Evolutionary conservation across 2,113 vertebrate species (phyloP), one percentile per base, ranked within the genome.

Genomic region (Puffinus mauretanicus): DNA sequence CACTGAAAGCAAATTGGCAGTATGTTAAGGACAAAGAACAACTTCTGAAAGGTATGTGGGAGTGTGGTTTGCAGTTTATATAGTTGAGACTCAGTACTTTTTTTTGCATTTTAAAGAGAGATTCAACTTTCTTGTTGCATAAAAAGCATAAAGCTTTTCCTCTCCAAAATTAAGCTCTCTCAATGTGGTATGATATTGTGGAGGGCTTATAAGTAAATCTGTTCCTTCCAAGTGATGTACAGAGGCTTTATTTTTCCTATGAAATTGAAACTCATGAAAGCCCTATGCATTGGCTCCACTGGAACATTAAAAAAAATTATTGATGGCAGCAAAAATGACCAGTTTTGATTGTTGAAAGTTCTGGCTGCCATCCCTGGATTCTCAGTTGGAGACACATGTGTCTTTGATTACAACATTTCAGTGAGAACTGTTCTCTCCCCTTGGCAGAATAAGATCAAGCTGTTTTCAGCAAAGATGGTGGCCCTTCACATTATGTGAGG

Each of bases 1-100:
- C 95, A n/a, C 93, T 98, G 76, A 98, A 96, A 88, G 93, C 92
- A 32, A 97, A 98, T 32, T 96, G 98, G 96, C 88, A 98, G 36
- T 97, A 98, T 82, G 79, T 94, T 83, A 98, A 79, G 66, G 96
- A 97, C 27, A 88, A 98, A 86, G 98, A 98, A 84, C 89, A 97
- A n/a, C 92, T 98, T 76, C 91, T 98, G 71, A 93, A 96, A 98
- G 98, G 99, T 98, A 82, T 71, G 21, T 32, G 8, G 22, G 42
- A 78, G 55, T 40, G 30, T 25, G 40, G 54, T 22, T 55, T 93
- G 80, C 82, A 83, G 19, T 36, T 81, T 72, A 54, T 18, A 24
- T 13, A 13, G 27, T n/a, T 47, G 24, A 14, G 29, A 61, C 46
- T 70, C 40, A 75, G 32, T 29, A 46, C 1, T 2, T 14, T 38